Evolutionary conservation across 1,140 invertebrate species (phyloP).

Genomic region (Teleogryllus occipitalis): DNA sequence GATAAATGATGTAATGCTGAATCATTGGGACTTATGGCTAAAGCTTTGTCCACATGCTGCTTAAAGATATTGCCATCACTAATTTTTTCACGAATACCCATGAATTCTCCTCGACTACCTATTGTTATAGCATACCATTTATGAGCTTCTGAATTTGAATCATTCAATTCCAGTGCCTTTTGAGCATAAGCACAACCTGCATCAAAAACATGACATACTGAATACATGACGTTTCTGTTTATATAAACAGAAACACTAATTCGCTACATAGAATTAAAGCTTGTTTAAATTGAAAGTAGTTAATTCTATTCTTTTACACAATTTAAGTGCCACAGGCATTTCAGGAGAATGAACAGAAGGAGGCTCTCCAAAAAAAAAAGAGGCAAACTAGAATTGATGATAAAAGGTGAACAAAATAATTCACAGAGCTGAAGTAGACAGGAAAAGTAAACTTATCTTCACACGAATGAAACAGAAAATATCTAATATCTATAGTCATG

Average conservation of each 20-base stretch:
- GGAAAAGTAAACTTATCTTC: no score
- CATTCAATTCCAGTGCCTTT: constrained; percentile 45
- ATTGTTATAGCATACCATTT: constrained; percentile 74
- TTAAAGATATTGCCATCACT: constrained; percentile 58
- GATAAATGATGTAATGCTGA: constrained; percentile 57
- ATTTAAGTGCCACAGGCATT: no score
- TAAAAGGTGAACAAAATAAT: no score
- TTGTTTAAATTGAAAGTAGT: neutral
- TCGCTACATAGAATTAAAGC: neutral
- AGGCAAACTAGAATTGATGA: no score
- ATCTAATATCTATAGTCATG: no score
- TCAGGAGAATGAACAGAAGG: no score
- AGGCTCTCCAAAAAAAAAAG: no score
- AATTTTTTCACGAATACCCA: constrained; percentile 58
- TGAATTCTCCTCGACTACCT: constrained; percentile 51
- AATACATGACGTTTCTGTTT: no score
- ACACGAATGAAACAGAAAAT: no score
- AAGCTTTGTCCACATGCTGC: constrained; percentile 60
- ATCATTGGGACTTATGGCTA: constrained; percentile 57
- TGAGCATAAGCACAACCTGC: constrained; percentile 53
- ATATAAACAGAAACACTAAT: neutral
- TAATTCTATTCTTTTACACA: no score
- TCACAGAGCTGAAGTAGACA: no score
- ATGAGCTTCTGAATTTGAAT: constrained; percentile 51
- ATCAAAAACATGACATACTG: neutral